Evolutionary conservation across 2,113 vertebrate species (phyloP), one percentile per base, ranked within the genome.

Genomic region (Trochalopteron elliotii): DNA sequence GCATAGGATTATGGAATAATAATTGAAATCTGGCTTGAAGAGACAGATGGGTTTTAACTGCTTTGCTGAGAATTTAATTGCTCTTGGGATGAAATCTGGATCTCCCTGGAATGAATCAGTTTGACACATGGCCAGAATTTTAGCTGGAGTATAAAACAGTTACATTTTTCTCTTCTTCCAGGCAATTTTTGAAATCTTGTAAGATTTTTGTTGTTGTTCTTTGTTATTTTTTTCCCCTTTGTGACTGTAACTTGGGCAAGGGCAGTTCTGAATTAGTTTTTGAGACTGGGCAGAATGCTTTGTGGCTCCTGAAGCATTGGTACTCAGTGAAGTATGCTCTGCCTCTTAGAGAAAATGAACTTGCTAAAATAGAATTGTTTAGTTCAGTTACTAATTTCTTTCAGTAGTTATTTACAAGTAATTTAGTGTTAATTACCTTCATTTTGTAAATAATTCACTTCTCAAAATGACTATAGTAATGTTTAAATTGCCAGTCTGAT

Each of bases 31-130:
- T 40, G 28, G 4, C 59, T 83, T 91, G 81, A 83, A 52, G 72
- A 74, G 87, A 28, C 84, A 94, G 81, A 83, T 87, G 87, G 64
- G 81, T 44, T 95, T 83, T 87, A 94, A 45, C 50, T 94, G 74
- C 69, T 92, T 91, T 93, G 55, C 77, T 56, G 84, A 81, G 59
- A 91, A 77, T 94, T 89, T 91, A 87, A 77, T 91, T 94, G 50
- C 55, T 87, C 68, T 81, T 77, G 72, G 55, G n/a, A 52, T 81
- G 77, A 89, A 87, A 74, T 87, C 64, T 87, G 55, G 31, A 49
- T 81, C 50, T 89, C 28, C 13, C 24, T 80, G 90, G 53, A 68
- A 44, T 83, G 22, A 86, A 64, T 68, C 31, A 68, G 53, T 75
- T 93, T 91, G 81, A 61, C 23, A 28, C 6, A 18, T 61, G 53